Percentiles rank a stretch among this genome's conserved stretches.
phyloP scores from a whole-genome alignment of 1,140 invertebrate species.

The Ceratosolen fusciceps region DNA sequence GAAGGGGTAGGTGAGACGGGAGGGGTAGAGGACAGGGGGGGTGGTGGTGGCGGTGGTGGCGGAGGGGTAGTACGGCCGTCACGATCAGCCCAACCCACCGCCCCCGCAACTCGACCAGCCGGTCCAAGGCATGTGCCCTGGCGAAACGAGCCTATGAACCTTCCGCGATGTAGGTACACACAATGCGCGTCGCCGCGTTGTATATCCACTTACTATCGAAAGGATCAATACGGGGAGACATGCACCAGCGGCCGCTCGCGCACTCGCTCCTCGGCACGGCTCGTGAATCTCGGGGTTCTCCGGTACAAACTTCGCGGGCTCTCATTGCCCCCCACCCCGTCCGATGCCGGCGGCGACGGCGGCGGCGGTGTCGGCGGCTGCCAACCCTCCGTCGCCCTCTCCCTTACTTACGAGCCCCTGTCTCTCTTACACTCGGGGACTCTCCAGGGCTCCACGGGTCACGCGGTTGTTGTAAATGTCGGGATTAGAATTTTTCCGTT shows the following conservation, averaged over 20 bases:
- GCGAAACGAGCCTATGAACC: not conserved
- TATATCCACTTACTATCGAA: conserved; percentile 62
- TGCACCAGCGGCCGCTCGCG: conserved; percentile 52
- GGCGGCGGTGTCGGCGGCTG: too few species aligned
- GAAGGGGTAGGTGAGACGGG: too few species aligned
- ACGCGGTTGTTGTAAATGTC: conserved; percentile 41
- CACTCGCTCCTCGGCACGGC: conserved; percentile 24
- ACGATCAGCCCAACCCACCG: not conserved
- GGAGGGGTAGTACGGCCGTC: not conserved
- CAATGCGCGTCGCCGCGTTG: conserved; percentile 8
- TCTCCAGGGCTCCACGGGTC: conserved; percentile 43
- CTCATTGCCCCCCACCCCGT: not conserved
- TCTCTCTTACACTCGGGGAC: too few species aligned
- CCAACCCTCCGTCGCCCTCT: too few species aligned
- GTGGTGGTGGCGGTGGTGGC: too few species aligned
- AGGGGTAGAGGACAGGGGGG: too few species aligned
- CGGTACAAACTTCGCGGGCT: conserved; percentile 3
- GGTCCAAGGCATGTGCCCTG: not conserved
- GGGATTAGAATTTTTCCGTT: conserved; percentile 37
- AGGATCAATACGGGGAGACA: conserved; percentile 63
- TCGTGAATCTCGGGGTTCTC: conserved; percentile 54
- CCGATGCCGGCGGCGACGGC: too few species aligned
- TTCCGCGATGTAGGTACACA: not conserved
- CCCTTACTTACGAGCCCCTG: too few species aligned
- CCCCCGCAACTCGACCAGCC: not conserved